phyloP scores from a whole-genome alignment of 2,797 vertebrate species.

The Notamacropus eugenii region DNA sequence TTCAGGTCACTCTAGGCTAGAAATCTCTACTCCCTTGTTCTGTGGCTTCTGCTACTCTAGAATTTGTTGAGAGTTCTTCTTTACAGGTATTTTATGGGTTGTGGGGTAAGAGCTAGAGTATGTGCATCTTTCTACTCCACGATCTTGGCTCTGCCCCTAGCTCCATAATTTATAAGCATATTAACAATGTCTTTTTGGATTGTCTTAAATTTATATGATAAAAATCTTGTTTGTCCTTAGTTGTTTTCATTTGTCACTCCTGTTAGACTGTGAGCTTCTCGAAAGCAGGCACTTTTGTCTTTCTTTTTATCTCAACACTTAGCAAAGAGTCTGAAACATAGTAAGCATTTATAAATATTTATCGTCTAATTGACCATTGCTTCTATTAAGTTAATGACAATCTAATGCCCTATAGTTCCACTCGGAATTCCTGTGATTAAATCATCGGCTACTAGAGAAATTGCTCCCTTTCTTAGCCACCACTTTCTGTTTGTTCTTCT shows the following conservation, averaged over 20 bases:
- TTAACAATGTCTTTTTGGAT: background rate
- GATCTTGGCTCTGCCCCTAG: too few relatives aligned
- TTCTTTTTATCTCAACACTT: background rate
- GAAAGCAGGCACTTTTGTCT: background rate
- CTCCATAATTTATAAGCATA: too few relatives aligned
- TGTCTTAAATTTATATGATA: background rate
- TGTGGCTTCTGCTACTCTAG: too few relatives aligned
- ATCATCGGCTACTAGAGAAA: too few relatives aligned
- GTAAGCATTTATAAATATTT: background rate
- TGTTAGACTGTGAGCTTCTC: background rate
- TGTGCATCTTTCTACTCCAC: too few relatives aligned
- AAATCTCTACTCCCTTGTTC: too few relatives aligned
- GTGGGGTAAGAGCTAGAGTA: too few relatives aligned
- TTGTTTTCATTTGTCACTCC: background rate
- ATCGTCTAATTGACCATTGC: background rate
- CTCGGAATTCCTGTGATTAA: background rate
- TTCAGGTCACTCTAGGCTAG: too few relatives aligned
- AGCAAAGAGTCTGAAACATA: background rate
- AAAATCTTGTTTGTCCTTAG: background rate
- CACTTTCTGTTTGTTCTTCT: too few relatives aligned
- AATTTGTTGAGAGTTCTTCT: too few relatives aligned
- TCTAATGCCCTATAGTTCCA: background rate
- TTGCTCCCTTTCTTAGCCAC: too few relatives aligned
- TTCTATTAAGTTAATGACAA: background rate
- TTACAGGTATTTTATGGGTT: too few relatives aligned